Base-by-base conservation (phyloP, 2,888 invertebrate species). In the Andrena bicolor region DNA sequence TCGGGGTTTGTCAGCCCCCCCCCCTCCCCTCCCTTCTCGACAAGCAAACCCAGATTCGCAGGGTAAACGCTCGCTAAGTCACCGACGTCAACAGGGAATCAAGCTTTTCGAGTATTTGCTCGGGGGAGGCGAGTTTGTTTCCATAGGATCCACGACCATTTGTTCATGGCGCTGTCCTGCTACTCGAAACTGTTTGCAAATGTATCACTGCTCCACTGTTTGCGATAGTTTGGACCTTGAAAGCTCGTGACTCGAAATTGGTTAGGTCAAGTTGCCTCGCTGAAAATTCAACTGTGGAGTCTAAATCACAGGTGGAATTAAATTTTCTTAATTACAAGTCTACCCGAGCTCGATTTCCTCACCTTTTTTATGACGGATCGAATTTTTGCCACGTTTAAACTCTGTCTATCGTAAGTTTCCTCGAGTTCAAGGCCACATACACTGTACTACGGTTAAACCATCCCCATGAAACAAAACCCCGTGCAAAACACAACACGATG, bases 61-160 rank as follows among this genome's bases (percentile, higher is more conserved):
- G 83, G 80, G 83, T 84, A 88, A 89, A 89, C 90, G 87, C 87
- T 82, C 86, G 90, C 89, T 86, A 90, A 92, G 92, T 92, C 91
- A 90, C 87, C 86, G 84, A 86, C 90, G 90, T 91, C 92, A 88
- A 90, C 92, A 86, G 79, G 86, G 86, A 82, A 83, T 90, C 86
- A 85, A 73, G 23, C 73, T 68, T 64, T 79, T 88, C 86, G 86
- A 91, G 88, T 92, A 92, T 92, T 92, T 92, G 89, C 83, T 91
- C 87, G 90, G 91, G 51, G 90, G 82, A 30, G 56, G 16, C n/a
- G 51, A 76, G 80, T 88, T 88, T 86, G 86, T 89, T 88, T 91
- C 83, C 82, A 81, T 86, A 88, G 88, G 90, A 86, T 81, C 63
- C 30, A 6, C 10, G 74, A 32, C 41, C 75, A 84, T 87, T 87